Evolutionary conservation across 37 sponge, comb jelly and placozoan genomes (phyloP).

Genomic region (Chondrilla cf. caribensis): DNA sequence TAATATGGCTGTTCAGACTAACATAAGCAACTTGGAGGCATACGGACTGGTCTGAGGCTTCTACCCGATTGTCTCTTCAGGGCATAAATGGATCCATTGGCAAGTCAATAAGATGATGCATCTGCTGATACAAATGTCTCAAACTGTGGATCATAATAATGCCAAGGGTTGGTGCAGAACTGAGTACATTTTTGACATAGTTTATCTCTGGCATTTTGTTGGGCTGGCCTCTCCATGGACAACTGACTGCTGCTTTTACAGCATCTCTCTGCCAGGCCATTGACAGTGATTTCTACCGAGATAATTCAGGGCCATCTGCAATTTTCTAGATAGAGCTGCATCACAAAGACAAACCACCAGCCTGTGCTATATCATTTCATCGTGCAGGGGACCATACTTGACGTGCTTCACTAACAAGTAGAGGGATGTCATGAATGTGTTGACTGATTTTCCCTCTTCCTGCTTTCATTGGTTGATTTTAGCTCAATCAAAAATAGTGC

Average conservation of each 20-base stretch:
- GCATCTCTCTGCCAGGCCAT: constrained; percentile 14
- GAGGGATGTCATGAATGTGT: constrained; percentile 26
- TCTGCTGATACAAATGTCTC: not conserved
- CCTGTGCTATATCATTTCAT: constrained; percentile 35
- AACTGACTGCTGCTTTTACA: constrained; percentile 27
- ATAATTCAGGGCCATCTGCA: constrained; percentile 13
- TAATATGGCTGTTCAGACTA: constrained; percentile 13
- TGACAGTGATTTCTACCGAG: constrained; percentile 33
- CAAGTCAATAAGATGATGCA: not conserved
- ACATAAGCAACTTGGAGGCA: constrained; percentile 27
- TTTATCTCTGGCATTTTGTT: not conserved
- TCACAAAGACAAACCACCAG: not conserved
- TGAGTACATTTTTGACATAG: not conserved
- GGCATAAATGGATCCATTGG: not conserved
- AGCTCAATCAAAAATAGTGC: constrained; percentile 27
- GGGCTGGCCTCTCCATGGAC: not conserved
- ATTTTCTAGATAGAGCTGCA: not conserved
- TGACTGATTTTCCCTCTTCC: constrained; percentile 34
- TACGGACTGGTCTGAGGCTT: constrained; percentile 24
- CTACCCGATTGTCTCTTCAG: constrained; percentile 8
- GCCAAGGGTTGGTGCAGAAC: constrained; percentile 9
- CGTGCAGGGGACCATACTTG: constrained; percentile 5
- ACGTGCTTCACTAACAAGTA: constrained; percentile 12
- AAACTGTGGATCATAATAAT: constrained; percentile 7
- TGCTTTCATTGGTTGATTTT: constrained; percentile 33